Conservation (phyloP, 2,797 vertebrate species). For the Triplophysa bombifrons region DNA sequence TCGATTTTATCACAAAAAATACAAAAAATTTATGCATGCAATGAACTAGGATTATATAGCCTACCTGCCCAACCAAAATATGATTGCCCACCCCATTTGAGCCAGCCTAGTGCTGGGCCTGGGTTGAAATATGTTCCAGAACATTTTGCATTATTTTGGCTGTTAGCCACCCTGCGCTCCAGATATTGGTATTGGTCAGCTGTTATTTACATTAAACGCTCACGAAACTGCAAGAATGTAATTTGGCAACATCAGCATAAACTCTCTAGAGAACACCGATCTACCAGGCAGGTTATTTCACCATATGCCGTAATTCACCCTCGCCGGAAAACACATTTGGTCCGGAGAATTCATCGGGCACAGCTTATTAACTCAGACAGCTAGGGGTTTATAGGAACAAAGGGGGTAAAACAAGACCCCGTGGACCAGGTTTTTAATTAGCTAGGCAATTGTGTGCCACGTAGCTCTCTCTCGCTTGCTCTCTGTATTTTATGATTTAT, state of each 20-base stretch:
- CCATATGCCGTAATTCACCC: constrained; percentile 10
- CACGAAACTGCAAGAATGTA: no score
- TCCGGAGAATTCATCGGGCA: constrained; percentile 23
- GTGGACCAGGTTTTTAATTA: constrained; percentile 19
- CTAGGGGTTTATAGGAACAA: constrained; percentile 25
- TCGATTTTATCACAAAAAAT: no score
- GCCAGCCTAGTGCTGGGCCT: no score
- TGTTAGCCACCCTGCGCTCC: no score
- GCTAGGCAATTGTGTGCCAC: background rate
- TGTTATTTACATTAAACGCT: no score
- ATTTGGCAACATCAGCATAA: constrained; percentile 7
- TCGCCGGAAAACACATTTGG: background rate
- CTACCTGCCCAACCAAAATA: no score
- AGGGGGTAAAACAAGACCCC: constrained; percentile 14
- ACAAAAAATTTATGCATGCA: no score
- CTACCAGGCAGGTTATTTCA: constrained; percentile 12
- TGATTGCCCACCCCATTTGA: no score
- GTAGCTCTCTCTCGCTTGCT: background rate
- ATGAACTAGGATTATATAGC: no score
- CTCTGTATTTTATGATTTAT: constrained; percentile 20
- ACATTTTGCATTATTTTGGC: no score
- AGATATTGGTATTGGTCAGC: no score
- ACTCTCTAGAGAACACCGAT: background rate
- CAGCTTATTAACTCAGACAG: constrained; percentile 31
- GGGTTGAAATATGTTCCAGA: no score